Percentiles rank a stretch among this genome's conserved stretches.
Conservation (phyloP, 2,797 vertebrate genomes). For the Hephaestus fuliginosus region DNA sequence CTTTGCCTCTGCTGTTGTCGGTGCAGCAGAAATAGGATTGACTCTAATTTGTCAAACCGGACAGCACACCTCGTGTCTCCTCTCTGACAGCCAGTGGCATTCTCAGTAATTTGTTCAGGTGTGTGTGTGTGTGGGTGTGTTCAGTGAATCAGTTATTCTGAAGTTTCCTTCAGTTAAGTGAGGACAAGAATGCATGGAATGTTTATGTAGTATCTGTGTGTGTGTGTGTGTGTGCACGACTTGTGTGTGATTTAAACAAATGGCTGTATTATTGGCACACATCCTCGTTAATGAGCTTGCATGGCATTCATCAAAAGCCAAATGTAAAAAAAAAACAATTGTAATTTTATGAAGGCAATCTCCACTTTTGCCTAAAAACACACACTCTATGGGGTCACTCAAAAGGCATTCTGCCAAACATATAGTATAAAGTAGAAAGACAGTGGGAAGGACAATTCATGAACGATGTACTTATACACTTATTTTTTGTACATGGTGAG, state of each 20-base stretch:
- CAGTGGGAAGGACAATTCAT: not conserved
- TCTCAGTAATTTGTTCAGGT: conserved; percentile 14
- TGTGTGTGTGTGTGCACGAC: not conserved
- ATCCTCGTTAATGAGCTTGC: conserved; percentile 15
- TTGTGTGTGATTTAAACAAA: conserved; percentile 37
- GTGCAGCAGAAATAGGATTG: conserved; percentile 22
- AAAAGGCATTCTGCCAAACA: not conserved
- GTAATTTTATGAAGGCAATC: not conserved
- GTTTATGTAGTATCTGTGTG: conserved; percentile 43
- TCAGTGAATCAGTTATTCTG: conserved; percentile 41
- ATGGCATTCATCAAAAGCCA: not conserved
- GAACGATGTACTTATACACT: not conserved
- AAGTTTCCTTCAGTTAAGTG: conserved; percentile 35
- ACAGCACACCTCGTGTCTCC: conserved; percentile 62
- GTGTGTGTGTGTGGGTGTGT: conserved; percentile 5
- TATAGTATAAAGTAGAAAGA: not conserved
- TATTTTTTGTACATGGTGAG: not conserved
- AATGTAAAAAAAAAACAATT: not conserved
- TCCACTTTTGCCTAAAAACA: not conserved
- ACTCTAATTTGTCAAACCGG: conserved; percentile 43
- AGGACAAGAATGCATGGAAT: conserved; percentile 58
- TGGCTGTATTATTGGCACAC: conserved; percentile 32
- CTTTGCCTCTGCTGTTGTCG: not conserved
- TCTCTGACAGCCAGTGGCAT: conserved; percentile 23
- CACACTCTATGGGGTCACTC: too few species aligned